These are phyloP conservation scores for Megaceryle alcyon DNA, from an alignment of 2,797 vertebrate genomes.

Conservation along the genomic window DNA sequence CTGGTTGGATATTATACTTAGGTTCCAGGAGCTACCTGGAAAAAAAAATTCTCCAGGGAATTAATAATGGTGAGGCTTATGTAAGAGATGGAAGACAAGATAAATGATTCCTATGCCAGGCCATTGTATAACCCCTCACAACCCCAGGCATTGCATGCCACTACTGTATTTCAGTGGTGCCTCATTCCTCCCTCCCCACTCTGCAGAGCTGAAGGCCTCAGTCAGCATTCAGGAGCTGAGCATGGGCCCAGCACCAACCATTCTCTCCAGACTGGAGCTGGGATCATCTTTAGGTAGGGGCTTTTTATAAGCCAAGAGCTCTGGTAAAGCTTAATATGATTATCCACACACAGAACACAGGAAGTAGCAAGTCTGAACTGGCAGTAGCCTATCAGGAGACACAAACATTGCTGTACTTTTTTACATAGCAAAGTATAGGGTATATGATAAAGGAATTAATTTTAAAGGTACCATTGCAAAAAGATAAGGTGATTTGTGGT, in stretches of 20 bases:
- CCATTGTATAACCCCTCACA: neutral
- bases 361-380: neutral
- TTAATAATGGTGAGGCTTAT: neutral
- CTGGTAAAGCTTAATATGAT: neutral
- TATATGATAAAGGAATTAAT: neutral
- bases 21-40: neutral
- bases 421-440: neutral
- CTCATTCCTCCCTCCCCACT: neutral
- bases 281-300: neutral
- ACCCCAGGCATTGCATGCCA: no score
- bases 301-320: neutral
- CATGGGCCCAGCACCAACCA: neutral
- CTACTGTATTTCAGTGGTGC: neutral
- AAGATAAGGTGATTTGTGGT: neutral
- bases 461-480: neutral
- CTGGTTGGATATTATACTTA: rapidly evolving
- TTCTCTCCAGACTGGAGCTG: neutral
- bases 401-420: neutral
- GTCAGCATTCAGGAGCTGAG: neutral
- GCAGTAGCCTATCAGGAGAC: neutral
- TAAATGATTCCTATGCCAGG: neutral
- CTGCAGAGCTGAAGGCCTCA: neutral
- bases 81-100: neutral
- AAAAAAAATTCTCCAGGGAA: neutral
- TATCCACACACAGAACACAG: neutral